phyloP scores from a whole-genome alignment of 1,140 invertebrate species.

The Penaeus japonicus region DNA sequence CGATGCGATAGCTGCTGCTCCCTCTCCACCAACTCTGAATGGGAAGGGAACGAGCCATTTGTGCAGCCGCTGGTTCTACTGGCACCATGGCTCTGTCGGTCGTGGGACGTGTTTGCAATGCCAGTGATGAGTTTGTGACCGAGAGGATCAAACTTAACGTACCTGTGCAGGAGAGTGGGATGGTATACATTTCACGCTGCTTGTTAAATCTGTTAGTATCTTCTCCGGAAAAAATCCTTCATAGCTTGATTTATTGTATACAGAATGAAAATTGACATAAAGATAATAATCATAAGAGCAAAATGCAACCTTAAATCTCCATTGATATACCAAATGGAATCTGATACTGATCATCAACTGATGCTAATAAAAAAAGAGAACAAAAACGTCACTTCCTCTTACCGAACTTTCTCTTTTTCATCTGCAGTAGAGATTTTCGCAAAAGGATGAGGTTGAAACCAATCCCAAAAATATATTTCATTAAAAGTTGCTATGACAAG shows the following conservation, averaged over 20 bases:
- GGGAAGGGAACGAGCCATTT: conserved; percentile 11
- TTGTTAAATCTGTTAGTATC: no score
- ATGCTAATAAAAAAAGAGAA: neutral
- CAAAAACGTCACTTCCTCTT: conserved; percentile 53
- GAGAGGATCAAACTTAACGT: conserved; percentile 83
- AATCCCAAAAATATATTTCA: conserved; percentile 90
- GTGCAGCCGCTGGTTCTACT: neutral
- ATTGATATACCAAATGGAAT: no score
- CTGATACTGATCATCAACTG: no score
- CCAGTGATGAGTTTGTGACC: conserved; percentile 86
- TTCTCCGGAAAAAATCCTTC: no score
- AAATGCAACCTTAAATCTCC: no score
- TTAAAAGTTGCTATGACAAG: conserved; percentile 86
- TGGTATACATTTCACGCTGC: no score
- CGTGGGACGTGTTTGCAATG: conserved; percentile 72
- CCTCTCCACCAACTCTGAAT: conserved; percentile 64
- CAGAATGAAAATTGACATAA: no score
- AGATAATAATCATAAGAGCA: no score
- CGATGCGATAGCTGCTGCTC: conserved; percentile 67
- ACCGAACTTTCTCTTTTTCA: conserved; percentile 81
- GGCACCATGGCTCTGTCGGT: neutral
- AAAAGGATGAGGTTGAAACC: conserved; percentile 81
- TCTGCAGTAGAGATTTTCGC: conserved; percentile 72
- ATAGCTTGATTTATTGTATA: no score
- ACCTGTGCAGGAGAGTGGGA: conserved; percentile 67